Evolutionary conservation across 2,888 invertebrate species (phyloP), one percentile per base, ranked within the genome.

Genomic region (Megaustenia siamemsis): DNA sequence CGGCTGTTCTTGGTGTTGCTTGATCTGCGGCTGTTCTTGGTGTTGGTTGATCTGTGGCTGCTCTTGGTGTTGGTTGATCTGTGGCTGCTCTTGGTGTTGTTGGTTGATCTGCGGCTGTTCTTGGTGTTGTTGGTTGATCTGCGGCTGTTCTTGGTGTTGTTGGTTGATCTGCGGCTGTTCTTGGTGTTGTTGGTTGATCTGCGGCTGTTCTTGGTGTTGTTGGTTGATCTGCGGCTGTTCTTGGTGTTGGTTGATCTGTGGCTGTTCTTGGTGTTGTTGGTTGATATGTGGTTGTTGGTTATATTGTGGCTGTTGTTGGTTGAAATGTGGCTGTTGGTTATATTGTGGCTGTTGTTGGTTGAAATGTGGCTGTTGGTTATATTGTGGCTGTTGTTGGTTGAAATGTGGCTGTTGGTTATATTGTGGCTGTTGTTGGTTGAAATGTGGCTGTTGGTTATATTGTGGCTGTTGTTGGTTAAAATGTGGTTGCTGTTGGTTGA

Each of bases 101-200:
- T 35, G 69, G 40, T 1, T 71, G 43, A 71, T 24, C 43, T 71
- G 24, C 28, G 43, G 18, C 28, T 73, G 32, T 32, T 49, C 4
- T 49, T 49, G 28, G 18, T 32, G 43, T 21, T 49, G 49, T 0
- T 73, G n/a, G n/a, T n/a, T n/a, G n/a, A n/a, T n/a, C n/a, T n/a
- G n/a, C n/a, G n/a, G 76, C 66, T 45, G 77, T 60, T 73, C 49
- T 38, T 78, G 82, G 28, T 86, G 78, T 40, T 71, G 38, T 8
- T 83, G 75, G n/a, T 86, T 77, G 15, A 73, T 63, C 75, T 86
- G 73, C 18, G 78, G 40, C 45, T 83, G 73, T 53, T 56, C 32
- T 12, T 68, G 43, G 18, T 80, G 83, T 38, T 71, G 79, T 56
- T 79, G 79, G 10, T 66, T 43, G 53, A 69, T 28, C n/a, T 76